phyloP scores from a whole-genome alignment of 2,888 invertebrate species.

The Nomada ruficornis region DNA sequence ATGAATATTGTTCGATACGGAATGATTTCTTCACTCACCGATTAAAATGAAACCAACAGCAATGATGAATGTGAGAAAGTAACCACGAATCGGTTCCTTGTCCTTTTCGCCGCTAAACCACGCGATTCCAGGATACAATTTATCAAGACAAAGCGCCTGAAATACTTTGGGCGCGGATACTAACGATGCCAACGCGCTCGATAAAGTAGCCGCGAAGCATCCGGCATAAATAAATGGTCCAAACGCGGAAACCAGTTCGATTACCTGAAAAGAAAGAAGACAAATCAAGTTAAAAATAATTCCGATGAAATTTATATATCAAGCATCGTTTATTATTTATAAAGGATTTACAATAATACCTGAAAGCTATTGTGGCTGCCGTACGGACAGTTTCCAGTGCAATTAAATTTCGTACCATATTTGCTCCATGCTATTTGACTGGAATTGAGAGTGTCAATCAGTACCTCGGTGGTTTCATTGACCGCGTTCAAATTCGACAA shows the following conservation, averaged over 20 bases:
- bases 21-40: slow-evolving; percentile 86
- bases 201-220: slow-evolving; percentile 98
- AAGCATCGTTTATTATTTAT: not conserved
- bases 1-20: not conserved
- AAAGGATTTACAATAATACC: slow-evolving; percentile 83
- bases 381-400: slow-evolving; percentile 87
- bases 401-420: slow-evolving; percentile 86
- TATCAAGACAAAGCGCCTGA: slow-evolving; percentile 97
- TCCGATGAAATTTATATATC: not conserved
- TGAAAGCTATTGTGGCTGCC: slow-evolving; percentile 93
- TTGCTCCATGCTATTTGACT: slow-evolving; percentile 69
- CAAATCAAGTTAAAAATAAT: not conserved
- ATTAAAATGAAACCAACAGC: slow-evolving; percentile 94
- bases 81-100: slow-evolving; percentile 94
- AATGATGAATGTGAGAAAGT: slow-evolving; percentile 96
- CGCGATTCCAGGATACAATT: slow-evolving; percentile 95
- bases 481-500: slow-evolving; percentile 52
- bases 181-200: slow-evolving; percentile 97
- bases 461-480: slow-evolving; percentile 63
- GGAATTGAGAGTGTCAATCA: slow-evolving; percentile 40
- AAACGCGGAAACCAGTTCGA: slow-evolving; percentile 92
- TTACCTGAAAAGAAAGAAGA: slow-evolving; percentile 86
- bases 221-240: slow-evolving; percentile 98
- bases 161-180: slow-evolving; percentile 98
- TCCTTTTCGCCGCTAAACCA: slow-evolving; percentile 96